These are phyloP conservation scores for Marronus borbonicus DNA, from an alignment of 2,888 invertebrate species.

Conservation along the genomic window DNA sequence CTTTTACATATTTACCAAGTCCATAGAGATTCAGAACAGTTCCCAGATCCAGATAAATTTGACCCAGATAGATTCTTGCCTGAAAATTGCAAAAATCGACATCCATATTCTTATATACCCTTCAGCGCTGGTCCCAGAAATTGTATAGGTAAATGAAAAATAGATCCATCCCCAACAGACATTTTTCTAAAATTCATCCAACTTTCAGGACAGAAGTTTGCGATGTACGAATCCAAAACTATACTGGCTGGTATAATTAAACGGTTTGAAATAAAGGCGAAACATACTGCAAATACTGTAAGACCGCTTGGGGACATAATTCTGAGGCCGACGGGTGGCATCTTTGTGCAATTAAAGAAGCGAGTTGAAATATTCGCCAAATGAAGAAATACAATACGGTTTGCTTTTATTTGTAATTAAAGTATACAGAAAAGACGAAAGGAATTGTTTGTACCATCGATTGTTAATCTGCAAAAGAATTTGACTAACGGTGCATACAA, in stretches of 20 bases:
- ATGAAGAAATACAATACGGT: too few relatives aligned
- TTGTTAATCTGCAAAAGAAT: too few relatives aligned
- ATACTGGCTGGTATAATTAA: constrained; percentile 27
- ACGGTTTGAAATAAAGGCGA: constrained; percentile 18
- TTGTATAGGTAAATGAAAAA: constrained; percentile 22
- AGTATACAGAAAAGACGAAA: too few relatives aligned
- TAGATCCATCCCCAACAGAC: too few relatives aligned
- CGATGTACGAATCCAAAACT: constrained; percentile 47
- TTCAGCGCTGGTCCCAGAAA: constrained; percentile 43
- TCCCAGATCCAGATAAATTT: constrained; percentile 64
- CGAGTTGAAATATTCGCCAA: too few relatives aligned
- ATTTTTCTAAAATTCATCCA: not conserved
- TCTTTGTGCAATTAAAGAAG: too few relatives aligned
- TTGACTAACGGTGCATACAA: too few relatives aligned
- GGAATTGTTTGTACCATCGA: too few relatives aligned
- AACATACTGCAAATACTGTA: constrained; percentile 10
- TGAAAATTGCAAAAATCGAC: constrained; percentile 61
- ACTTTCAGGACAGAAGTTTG: constrained; percentile 47
- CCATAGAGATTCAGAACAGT: constrained; percentile 68
- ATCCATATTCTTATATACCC: constrained; percentile 52
- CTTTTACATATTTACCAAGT: constrained; percentile 61
- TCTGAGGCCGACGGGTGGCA: constrained; percentile 18
- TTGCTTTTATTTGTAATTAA: too few relatives aligned
- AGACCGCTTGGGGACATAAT: constrained; percentile 10
- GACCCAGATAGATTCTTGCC: constrained; percentile 67